phyloP scores from a whole-genome alignment of 2,113 vertebrate genomes.

The Progne subis region DNA sequence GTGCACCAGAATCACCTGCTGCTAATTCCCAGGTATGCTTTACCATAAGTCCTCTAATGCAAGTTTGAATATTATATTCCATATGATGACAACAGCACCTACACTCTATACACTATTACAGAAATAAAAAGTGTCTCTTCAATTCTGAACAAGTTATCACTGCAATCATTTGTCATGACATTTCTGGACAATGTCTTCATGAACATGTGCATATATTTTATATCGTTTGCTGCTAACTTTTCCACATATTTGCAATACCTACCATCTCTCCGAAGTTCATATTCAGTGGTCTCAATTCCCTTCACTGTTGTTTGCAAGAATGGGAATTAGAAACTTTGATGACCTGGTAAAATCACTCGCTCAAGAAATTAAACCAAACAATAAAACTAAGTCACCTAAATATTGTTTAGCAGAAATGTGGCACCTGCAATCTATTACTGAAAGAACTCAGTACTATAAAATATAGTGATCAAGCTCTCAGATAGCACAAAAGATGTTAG shows the following conservation, averaged over 20 bases:
- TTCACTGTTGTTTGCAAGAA: constrained; percentile 4
- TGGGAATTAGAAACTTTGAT: constrained; percentile 9
- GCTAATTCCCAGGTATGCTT: background rate
- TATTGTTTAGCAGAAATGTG: constrained; percentile 23
- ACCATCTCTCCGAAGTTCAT: background rate
- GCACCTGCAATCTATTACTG: constrained; percentile 59
- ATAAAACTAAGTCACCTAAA: constrained; percentile 60
- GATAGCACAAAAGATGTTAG: constrained; percentile 8
- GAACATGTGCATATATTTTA: background rate
- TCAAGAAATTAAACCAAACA: constrained; percentile 62
- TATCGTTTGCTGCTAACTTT: background rate
- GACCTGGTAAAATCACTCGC: constrained; percentile 47
- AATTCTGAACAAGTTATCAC: background rate
- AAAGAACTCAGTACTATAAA: constrained; percentile 22
- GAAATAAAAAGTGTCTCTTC: background rate
- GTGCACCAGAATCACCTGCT: background rate
- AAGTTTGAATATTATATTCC: background rate
- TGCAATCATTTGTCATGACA: background rate
- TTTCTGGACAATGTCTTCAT: background rate
- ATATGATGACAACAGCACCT: background rate
- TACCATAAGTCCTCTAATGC: background rate
- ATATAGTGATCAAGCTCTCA: background rate
- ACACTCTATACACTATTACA: background rate
- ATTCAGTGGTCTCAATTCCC: background rate
- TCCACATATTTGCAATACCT: background rate